Base-by-base conservation (phyloP, 64 coral and sea anemone species). In the Actinia equina region DNA sequence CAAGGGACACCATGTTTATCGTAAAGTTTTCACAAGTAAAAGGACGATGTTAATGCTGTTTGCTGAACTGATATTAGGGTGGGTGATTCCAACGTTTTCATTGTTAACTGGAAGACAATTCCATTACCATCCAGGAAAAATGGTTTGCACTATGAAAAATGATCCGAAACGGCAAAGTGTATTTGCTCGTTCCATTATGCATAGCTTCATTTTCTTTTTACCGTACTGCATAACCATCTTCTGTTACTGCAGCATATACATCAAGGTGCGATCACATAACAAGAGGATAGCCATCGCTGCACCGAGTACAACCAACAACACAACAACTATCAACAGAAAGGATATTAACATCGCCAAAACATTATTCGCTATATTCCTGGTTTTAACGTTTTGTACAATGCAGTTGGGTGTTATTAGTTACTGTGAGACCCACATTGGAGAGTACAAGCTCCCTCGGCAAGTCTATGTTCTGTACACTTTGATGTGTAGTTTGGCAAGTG, bases 211-310 rank as follows among this genome's bases (percentile, higher is more conserved):
- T 49, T 8, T 44, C 25, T 77, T 8, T 77, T 37, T 77, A 2
- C 74, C 74, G 20, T 77, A 77, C 74, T 77, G 74, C 74, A 44
- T 77, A 44, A 77, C 74, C 25, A 77, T 77, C 74, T 77, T 12
- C 6, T 77, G 74, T 17, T 77, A 77, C 74, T 57, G 55, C 55
- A 57, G 55, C 10, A 57, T 57, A 57, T 57, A 57, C 55, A 57
- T 57, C 55, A 57, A 57, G 55, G 55, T 57, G 55, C 55, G 55
- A 57, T 57, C 55, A 57, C 55, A 57, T 16, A 57, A 57, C 55
- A 57, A 57, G 55, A 57, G 55, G 55, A 57, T 57, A 57, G 55
- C 55, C 55, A 57, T 5, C 55, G 15, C 55, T 57, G 11, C 55
- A 2, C 55, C 55, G 55, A 57, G 55, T 16, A 57, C 55, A 57